A percentile compares a stretch with the other conserved stretches of the same genome.
These are phyloP conservation scores for Chironomus riparius DNA, from an alignment of 2,888 invertebrate species.

Conservation along the genomic window DNA sequence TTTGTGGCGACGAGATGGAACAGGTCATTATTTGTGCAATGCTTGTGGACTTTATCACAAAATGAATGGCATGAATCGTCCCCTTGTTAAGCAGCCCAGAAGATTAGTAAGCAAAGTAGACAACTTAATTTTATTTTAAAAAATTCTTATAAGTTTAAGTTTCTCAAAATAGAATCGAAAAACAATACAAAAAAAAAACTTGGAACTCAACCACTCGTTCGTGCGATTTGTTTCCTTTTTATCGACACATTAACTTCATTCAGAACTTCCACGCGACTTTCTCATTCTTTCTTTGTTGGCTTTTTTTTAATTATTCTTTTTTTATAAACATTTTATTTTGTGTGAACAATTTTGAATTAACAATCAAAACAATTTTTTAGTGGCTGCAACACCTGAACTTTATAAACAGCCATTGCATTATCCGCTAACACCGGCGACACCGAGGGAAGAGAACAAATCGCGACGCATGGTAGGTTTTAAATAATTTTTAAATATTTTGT, in stretches of 20 bases:
- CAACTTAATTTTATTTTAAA: background rate
- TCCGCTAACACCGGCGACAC: background rate
- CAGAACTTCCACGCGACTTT: background rate
- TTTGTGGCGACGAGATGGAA: constrained; percentile 96
- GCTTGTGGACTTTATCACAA: constrained; percentile 98
- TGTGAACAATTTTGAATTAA: background rate
- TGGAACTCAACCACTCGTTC: background rate
- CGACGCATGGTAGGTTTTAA: constrained; percentile 22
- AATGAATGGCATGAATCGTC: constrained; percentile 92
- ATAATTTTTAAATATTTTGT: background rate
- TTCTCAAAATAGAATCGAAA: background rate
- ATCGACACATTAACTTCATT: background rate
- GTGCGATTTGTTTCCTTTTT: background rate
- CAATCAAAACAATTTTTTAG: constrained; percentile 1
- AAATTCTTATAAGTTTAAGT: background rate
- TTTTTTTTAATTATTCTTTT: background rate
- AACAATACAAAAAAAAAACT: background rate
- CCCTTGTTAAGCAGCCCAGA: constrained; percentile 83
- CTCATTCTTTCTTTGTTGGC: background rate
- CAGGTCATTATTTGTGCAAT: constrained; percentile 98
- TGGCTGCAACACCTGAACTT: constrained; percentile 22
- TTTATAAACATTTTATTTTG: background rate
- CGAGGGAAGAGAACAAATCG: constrained; percentile 22
- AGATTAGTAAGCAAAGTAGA: constrained; percentile 59
- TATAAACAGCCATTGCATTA: constrained; percentile 11